Conservation (phyloP, 2,113 vertebrate genomes). For the Nettapus auritus region DNA sequence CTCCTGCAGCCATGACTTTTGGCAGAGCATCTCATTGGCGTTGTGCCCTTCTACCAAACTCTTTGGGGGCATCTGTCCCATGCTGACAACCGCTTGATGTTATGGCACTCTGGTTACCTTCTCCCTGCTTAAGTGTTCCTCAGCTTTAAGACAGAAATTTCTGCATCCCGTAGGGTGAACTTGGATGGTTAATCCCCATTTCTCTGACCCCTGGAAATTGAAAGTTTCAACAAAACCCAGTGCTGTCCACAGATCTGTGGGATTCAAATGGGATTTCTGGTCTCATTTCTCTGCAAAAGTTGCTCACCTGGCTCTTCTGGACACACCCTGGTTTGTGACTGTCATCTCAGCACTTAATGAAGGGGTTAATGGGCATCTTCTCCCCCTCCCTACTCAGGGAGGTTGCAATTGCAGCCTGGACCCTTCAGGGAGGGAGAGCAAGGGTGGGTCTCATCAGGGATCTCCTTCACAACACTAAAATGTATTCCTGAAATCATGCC, state of each 20-base stretch:
- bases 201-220: background rate
- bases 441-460: background rate
- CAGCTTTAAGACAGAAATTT: background rate
- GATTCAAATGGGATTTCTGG: background rate
- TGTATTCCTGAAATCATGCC: background rate
- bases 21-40: background rate
- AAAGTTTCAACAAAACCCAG: background rate
- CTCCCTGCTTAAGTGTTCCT: background rate
- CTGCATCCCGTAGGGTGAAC: background rate
- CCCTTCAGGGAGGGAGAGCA: background rate
- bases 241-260: background rate
- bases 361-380: background rate
- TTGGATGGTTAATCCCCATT: background rate
- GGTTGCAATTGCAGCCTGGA: background rate
- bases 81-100: background rate
- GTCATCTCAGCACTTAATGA: slow-evolving; percentile 12
- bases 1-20: background rate
- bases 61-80: background rate
- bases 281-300: background rate
- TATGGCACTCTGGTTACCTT: background rate
- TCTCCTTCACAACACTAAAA: background rate
- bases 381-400: background rate
- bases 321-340: background rate
- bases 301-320: slow-evolving; percentile 41
- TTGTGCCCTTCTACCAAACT: background rate